phyloP scores from a whole-genome alignment of 2,797 vertebrate species.

The Otus scops region DNA sequence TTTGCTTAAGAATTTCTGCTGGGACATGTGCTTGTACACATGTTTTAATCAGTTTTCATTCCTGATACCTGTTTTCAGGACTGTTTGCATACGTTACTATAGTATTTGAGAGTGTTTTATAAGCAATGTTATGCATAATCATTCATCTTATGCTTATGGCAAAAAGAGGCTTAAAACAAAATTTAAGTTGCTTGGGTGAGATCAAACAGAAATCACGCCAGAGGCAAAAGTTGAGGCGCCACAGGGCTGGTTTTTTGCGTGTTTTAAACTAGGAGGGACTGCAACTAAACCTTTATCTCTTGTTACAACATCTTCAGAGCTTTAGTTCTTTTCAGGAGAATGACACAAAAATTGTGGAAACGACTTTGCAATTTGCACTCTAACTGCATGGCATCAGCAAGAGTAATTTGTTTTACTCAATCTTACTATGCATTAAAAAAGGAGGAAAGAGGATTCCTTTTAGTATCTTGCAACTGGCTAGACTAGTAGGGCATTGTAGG shows the following conservation, averaged over 20 bases:
- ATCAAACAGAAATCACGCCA: neutral
- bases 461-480: neutral
- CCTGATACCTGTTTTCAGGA: neutral
- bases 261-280: neutral
- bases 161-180: neutral
- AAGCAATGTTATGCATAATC: neutral
- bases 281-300: neutral
- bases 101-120: neutral
- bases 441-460: neutral
- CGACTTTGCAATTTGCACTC: neutral
- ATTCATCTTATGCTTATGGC: neutral
- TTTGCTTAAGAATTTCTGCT: neutral
- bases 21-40: neutral
- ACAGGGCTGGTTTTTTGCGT: neutral
- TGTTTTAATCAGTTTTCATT: neutral
- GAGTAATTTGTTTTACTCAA: neutral
- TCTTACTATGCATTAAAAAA: neutral
- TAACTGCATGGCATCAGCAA: neutral
- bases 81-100: neutral
- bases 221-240: neutral
- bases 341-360: neutral
- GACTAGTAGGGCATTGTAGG: neutral
- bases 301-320: neutral
- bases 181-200: neutral
- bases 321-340: neutral